phyloP scores from a whole-genome alignment of 2,888 invertebrate species.

The Hofmannophila pseudospretella region DNA sequence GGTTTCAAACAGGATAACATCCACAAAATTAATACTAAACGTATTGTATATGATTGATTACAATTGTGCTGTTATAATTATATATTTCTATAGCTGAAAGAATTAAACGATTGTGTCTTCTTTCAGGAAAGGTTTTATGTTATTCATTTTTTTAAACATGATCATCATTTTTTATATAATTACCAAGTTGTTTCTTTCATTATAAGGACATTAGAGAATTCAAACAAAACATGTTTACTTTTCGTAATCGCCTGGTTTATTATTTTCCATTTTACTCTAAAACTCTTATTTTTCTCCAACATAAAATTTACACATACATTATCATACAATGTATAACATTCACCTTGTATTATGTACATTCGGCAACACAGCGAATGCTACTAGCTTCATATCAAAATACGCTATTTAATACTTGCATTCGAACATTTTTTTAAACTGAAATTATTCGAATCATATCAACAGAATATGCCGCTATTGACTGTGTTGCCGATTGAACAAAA shows the following conservation, averaged over 20 bases:
- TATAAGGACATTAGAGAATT: neutral
- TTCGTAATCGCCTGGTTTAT: constrained; percentile 70
- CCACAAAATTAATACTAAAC: no score
- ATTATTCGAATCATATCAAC: neutral
- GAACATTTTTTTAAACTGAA: neutral
- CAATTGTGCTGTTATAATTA: no score
- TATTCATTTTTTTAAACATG: no score
- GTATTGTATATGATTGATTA: no score
- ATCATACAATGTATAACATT: constrained; percentile 62
- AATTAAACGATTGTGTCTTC: no score
- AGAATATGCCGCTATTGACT: neutral
- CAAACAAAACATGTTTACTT: constrained; percentile 43
- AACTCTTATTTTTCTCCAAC: constrained; percentile 54
- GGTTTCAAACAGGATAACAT: no score
- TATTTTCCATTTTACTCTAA: constrained; percentile 58
- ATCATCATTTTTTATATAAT: no score
- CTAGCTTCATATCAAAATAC: neutral
- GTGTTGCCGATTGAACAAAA: constrained; percentile 16
- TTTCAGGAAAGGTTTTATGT: no score
- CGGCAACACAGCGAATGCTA: constrained; percentile 3
- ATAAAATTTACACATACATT: constrained; percentile 66
- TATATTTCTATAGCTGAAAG: no score
- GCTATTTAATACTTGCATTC: neutral
- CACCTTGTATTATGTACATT: constrained; percentile 43
- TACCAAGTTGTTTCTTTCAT: no score